Evolutionary conservation across 37 sponge, comb jelly and placozoan species (phyloP), one percentile per base, ranked within the genome.

Genomic region (Halisarca cf. caerulea): DNA sequence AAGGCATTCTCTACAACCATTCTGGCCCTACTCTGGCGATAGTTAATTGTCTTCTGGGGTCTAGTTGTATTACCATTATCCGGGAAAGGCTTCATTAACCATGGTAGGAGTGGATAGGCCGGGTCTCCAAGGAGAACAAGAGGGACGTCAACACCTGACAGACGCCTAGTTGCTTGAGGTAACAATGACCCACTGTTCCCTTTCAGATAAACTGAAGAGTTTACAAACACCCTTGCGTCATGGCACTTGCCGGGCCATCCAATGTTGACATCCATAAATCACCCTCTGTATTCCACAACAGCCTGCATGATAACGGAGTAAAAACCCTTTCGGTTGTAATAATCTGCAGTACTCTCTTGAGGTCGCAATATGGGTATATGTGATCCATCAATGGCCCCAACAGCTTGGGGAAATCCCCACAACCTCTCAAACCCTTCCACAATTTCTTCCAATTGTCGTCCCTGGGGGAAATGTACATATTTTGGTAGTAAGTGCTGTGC

Each of bases 1-100:
- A 89, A 89, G 7, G 80, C 60, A 45, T 84, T 84, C 71, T 89
- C 85, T 18, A 89, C 82, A 8, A 71, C 71, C 86, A 85, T 89
- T 21, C 90, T 60, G n/a, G 86, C 86, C 57, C 90, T 41, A 66
- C 82, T 80, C 64, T 81, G 83, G 0, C 90, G 60, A n/a, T 85
- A 81, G 66, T 85, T 89, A 68, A 28, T 85, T 23, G 45, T 81
- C 42, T 62, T 40, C 66, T 85, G n/a, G 18, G n/a, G 53, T 0
- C 1, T 17, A 15, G 79, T 24, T n/a, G n/a, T n/a, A 34, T 25
- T n/a, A 6, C 69, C 80, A 45, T n/a, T 79, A 1, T 86, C 86
- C 25, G 89, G 71, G 41, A 77, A 89, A 1, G 80, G 78, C 58
- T 84, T 88, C 88, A 88, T 82, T 24, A 88, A 51, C 79, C 83